phyloP scores from a whole-genome alignment of 1,140 invertebrate genomes.

The Hydropsyche tenuis region DNA sequence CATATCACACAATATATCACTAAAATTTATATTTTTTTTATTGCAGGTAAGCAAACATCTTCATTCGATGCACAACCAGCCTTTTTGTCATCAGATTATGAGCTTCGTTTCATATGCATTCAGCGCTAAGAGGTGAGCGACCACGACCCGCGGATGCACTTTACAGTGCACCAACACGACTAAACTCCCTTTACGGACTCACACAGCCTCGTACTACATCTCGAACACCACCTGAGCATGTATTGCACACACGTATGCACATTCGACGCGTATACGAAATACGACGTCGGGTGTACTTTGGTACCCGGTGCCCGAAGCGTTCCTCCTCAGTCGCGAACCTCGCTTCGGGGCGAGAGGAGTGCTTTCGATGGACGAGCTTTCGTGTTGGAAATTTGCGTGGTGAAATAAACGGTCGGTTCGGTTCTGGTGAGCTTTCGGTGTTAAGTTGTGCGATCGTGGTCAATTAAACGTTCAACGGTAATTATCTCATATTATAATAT shows the following conservation, averaged over 20 bases:
- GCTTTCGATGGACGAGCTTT: no score
- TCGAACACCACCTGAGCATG: no score
- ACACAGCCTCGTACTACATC: no score
- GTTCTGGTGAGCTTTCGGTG: not conserved
- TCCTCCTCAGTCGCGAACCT: constrained; percentile 30
- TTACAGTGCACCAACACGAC: no score
- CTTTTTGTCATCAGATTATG: constrained; percentile 20
- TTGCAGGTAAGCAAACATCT: constrained; percentile 16
- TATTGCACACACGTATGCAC: not conserved
- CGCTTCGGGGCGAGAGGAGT: not conserved
- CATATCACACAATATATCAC: no score
- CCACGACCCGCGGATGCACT: constrained; percentile 6
- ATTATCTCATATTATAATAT: not conserved
- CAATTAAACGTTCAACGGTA: no score
- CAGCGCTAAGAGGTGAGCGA: not conserved
- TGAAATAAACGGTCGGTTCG: not conserved
- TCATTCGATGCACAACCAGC: constrained; percentile 3
- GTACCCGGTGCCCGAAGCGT: constrained; percentile 6
- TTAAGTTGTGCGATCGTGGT: not conserved
- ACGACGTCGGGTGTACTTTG: not conserved
- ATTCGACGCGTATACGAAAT: not conserved
- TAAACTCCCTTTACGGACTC: no score
- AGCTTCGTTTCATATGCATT: constrained; percentile 16
- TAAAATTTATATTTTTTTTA: not conserved
- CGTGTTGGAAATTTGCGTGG: no score